phyloP scores from a whole-genome alignment of 2,888 invertebrate species.

The Galeruca laticollis region DNA sequence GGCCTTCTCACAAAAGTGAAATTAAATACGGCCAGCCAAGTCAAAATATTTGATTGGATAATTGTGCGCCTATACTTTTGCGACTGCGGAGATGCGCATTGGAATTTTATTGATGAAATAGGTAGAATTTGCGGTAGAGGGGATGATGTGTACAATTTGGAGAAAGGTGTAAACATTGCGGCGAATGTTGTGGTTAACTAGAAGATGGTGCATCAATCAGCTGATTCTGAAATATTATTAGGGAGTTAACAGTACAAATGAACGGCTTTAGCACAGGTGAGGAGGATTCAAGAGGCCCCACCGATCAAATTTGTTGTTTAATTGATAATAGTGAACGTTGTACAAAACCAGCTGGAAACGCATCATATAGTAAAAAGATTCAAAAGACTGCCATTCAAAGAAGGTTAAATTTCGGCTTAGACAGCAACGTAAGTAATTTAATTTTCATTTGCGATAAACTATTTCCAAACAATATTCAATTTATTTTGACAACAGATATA shows the following conservation, averaged over 20 bases:
- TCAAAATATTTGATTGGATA: background rate
- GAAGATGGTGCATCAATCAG: slow-evolving; percentile 43
- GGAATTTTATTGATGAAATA: slow-evolving; percentile 14
- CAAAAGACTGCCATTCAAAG: slow-evolving; percentile 95
- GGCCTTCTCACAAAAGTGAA: background rate
- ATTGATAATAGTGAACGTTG: slow-evolving; percentile 91
- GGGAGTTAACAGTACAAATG: slow-evolving; percentile 66
- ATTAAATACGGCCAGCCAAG: background rate
- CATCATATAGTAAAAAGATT: slow-evolving; percentile 96
- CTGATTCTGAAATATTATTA: slow-evolving; percentile 39
- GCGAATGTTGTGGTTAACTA: slow-evolving; percentile 15
- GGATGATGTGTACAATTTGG: slow-evolving; percentile 21
- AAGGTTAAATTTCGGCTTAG: slow-evolving; percentile 88
- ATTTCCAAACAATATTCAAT: background rate
- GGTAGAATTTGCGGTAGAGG: slow-evolving; percentile 1
- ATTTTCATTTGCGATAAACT: background rate
- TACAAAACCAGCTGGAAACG: slow-evolving; percentile 89
- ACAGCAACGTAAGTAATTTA: slow-evolving; percentile 74
- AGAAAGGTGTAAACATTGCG: slow-evolving; percentile 24
- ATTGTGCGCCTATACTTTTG: background rate
- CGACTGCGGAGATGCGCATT: background rate
- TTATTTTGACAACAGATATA: background rate
- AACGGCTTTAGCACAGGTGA: slow-evolving; percentile 94
- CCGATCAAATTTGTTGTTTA: slow-evolving; percentile 92
- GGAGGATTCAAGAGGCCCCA: slow-evolving; percentile 89